phyloP scores from a whole-genome alignment of 2,113 vertebrate genomes.

The Scomber japonicus region DNA sequence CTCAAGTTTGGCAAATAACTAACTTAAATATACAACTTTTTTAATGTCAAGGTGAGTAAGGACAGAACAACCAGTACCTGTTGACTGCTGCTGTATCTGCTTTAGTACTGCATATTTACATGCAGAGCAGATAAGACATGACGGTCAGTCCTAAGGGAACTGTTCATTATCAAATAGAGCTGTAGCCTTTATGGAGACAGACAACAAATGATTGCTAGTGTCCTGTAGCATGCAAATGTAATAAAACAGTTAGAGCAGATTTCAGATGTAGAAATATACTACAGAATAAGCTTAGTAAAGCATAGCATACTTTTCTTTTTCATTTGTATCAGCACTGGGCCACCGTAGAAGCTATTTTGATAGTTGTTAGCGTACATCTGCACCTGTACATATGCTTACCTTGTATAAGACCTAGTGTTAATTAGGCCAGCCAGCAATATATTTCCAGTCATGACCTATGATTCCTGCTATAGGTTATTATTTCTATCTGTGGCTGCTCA shows the following conservation, averaged over 20 bases:
- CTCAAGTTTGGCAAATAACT: neutral
- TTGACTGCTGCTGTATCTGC: neutral
- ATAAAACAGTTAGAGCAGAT: neutral
- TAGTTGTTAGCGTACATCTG: constrained; percentile 54
- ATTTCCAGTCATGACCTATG: constrained; percentile 79
- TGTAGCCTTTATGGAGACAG: constrained; percentile 5
- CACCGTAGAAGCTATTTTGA: constrained; percentile 54
- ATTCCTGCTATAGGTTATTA: constrained; percentile 79
- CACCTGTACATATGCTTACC: constrained; percentile 52
- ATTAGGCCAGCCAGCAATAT: constrained; percentile 81
- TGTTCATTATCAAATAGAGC: constrained; percentile 12
- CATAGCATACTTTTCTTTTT: constrained; percentile 17
- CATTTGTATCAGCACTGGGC: constrained; percentile 31
- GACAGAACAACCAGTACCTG: neutral
- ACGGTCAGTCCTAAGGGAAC: constrained; percentile 4
- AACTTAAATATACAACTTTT: neutral
- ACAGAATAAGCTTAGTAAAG: neutral
- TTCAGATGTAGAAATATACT: neutral
- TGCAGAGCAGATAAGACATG: constrained; percentile 8
- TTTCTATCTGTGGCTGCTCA: constrained; percentile 82
- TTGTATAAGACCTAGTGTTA: constrained; percentile 74
- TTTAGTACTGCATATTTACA: neutral
- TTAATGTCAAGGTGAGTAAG: neutral
- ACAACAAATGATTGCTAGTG: neutral
- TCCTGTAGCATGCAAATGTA: neutral